These are phyloP conservation scores for Podocnemis expansa DNA, from an alignment of 2,113 vertebrate genomes.

Conservation along the genomic window DNA sequence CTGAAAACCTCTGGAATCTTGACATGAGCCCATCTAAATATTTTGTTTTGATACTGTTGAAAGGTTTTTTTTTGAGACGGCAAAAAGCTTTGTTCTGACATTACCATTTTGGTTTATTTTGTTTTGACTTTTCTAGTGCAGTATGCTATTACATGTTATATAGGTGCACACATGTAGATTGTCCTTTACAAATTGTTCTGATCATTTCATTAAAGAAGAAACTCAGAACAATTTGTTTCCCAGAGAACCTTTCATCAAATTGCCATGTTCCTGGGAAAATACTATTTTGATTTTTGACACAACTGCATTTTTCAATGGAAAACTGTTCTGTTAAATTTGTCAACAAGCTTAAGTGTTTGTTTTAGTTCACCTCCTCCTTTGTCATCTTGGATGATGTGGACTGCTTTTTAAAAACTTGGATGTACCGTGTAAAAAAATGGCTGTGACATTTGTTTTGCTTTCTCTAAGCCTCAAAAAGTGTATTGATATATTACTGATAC, in stretches of 20 bases:
- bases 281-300: constrained; percentile 9
- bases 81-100: neutral
- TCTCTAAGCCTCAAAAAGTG: constrained; percentile 32
- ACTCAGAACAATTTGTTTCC: neutral
- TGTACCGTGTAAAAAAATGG: neutral
- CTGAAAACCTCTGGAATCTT: neutral
- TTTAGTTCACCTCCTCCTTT: constrained; percentile 31
- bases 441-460: constrained; percentile 35
- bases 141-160: neutral
- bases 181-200: neutral
- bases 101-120: neutral
- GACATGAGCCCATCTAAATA: neutral
- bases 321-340: neutral
- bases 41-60: neutral
- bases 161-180: neutral
- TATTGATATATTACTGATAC: neutral
- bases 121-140: neutral
- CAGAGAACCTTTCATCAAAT: neutral
- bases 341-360: neutral
- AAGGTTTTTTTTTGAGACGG: neutral
- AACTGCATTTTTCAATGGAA: constrained; percentile 20
- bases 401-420: neutral
- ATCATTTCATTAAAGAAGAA: neutral
- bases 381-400: neutral
- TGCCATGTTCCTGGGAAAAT: neutral